Percentiles rank a stretch among this genome's conserved stretches.
Conservation (phyloP, 2,888 invertebrate species). For the Acrobasis consociella region DNA sequence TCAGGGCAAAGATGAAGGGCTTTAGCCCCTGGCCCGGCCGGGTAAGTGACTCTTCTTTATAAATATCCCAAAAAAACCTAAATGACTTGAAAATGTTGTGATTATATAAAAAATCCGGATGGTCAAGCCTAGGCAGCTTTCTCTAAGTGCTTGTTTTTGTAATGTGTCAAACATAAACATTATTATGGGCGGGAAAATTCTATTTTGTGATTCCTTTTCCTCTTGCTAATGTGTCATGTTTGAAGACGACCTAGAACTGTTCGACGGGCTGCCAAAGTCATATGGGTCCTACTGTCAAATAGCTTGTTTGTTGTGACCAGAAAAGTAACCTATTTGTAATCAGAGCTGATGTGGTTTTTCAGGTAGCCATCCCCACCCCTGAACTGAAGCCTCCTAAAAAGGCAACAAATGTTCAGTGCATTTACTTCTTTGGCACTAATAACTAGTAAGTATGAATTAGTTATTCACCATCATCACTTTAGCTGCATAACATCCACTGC, state of each 20-base stretch:
- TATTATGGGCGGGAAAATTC: conserved; percentile 58
- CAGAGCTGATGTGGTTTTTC: conserved; percentile 35
- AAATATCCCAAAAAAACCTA: conserved; percentile 30
- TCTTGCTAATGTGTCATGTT: background rate
- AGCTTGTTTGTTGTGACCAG: conserved; percentile 8
- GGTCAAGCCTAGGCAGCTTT: background rate
- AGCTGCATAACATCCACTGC: too few species aligned
- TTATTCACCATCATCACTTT: too few species aligned
- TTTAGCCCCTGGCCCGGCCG: conserved; percentile 98
- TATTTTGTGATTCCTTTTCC: conserved; percentile 33
- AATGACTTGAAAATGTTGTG: background rate
- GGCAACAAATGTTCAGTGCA: conserved; percentile 89
- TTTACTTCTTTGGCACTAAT: conserved; percentile 97
- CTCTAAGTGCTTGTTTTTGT: conserved; percentile 34
- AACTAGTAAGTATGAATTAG: conserved; percentile 91
- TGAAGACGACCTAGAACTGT: background rate
- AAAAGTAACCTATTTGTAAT: conserved; percentile 35
- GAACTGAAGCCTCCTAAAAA: conserved; percentile 90
- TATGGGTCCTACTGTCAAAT: background rate
- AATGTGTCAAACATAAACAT: conserved; percentile 33
- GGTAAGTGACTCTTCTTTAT: conserved; percentile 86
- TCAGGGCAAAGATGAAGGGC: conserved; percentile 99
- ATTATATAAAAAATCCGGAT: background rate
- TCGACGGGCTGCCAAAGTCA: background rate
- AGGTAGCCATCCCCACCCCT: conserved; percentile 92